Evolutionary conservation across 2,797 vertebrate genomes (phyloP).

Genomic region (Sebastes paucispinis): DNA sequence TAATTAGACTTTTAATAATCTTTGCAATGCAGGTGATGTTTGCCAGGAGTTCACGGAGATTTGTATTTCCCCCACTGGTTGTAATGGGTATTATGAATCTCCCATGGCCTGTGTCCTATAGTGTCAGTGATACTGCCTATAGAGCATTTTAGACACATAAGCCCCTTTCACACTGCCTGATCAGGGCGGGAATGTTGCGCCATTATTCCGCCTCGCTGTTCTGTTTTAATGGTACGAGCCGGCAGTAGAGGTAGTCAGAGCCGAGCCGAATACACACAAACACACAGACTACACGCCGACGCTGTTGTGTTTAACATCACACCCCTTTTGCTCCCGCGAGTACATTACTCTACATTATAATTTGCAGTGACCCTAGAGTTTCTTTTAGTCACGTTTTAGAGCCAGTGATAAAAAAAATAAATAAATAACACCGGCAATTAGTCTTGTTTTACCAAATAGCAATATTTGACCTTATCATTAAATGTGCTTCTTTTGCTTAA

Average conservation of each 20-base stretch:
- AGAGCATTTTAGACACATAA: neutral
- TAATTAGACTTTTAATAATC: constrained; percentile 84
- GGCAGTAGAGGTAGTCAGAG: no score
- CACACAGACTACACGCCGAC: no score
- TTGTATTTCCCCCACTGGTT: constrained; percentile 21
- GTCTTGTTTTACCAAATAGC: neutral
- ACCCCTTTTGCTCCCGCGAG: neutral
- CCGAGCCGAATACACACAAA: no score
- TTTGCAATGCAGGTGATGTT: constrained; percentile 77
- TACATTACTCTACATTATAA: neutral
- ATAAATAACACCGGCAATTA: neutral
- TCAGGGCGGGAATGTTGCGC: no score
- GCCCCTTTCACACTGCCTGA: no score
- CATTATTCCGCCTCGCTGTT: no score
- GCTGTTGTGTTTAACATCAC: no score
- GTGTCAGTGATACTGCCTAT: neutral
- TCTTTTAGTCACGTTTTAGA: neutral
- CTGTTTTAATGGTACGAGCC: no score
- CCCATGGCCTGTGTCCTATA: neutral
- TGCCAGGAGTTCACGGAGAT: constrained; percentile 59
- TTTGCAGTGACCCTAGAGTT: neutral
- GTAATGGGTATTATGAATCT: constrained; percentile 24
- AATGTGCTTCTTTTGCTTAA: neutral
- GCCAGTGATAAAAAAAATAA: neutral
- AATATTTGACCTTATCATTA: neutral